Percentiles rank a stretch among this genome's conserved stretches.
Conservation (phyloP, 1,140 invertebrate genomes). For the Tetragnatha versicolor region DNA sequence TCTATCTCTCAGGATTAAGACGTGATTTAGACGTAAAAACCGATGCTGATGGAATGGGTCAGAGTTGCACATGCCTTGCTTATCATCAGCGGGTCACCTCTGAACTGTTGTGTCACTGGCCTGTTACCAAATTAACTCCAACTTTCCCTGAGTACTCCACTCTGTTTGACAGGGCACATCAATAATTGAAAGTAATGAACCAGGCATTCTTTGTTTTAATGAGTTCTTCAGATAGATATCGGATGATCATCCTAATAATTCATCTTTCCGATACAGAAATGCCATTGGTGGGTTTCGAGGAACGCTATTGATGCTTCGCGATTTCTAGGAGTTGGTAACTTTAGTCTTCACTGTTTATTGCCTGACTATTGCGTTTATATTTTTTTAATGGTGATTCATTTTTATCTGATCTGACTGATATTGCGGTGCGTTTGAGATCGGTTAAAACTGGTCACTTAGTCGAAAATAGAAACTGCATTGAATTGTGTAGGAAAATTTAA, state of each 20-base stretch:
- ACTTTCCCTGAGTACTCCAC: neutral
- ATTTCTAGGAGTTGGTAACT: too few relatives aligned
- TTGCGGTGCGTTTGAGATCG: too few relatives aligned
- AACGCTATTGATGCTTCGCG: too few relatives aligned
- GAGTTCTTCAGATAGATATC: slow-evolving; percentile 7
- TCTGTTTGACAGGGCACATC: slow-evolving; percentile 16
- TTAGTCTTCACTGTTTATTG: too few relatives aligned
- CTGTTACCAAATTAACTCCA: slow-evolving; percentile 2
- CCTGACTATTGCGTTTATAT: too few relatives aligned
- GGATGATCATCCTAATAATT: slow-evolving; percentile 1
- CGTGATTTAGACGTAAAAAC: slow-evolving; percentile 6
- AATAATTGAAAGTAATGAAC: slow-evolving; percentile 18
- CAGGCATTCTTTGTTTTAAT: neutral
- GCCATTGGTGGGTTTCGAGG: neutral
- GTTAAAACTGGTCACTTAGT: too few relatives aligned
- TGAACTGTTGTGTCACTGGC: slow-evolving; percentile 32
- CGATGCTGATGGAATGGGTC: slow-evolving; percentile 29
- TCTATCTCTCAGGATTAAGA: slow-evolving; percentile 26
- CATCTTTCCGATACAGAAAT: neutral
- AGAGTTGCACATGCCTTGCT: slow-evolving; percentile 27
- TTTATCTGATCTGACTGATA: too few relatives aligned
- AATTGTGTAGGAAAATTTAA: too few relatives aligned
- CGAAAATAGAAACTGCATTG: too few relatives aligned
- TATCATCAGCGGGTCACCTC: slow-evolving; percentile 40
- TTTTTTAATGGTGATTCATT: too few relatives aligned